Evolutionary conservation across 2,888 invertebrate genomes (phyloP).

Genomic region (Troides helena): DNA sequence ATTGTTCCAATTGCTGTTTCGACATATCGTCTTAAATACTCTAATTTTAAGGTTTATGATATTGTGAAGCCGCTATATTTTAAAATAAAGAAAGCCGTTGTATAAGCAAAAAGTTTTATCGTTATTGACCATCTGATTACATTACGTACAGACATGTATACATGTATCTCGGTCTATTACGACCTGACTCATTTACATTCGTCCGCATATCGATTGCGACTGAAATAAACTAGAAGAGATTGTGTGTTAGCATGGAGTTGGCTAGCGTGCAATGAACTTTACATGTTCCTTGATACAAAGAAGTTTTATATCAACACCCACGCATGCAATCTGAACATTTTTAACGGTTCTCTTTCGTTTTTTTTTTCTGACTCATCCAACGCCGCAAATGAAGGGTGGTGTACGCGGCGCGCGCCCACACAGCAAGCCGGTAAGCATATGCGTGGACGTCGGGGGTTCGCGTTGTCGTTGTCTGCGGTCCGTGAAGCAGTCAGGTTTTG

Average conservation of each 20-base stretch:
- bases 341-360: constrained; percentile 62
- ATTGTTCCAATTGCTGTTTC: constrained; percentile 77
- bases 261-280: constrained; percentile 64
- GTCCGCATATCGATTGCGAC: constrained; percentile 72
- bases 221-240: constrained; percentile 77
- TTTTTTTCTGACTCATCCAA: constrained; percentile 73
- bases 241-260: constrained; percentile 72
- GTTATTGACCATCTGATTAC: constrained; percentile 72
- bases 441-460: constrained; percentile 34
- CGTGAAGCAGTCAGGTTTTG: constrained; percentile 25
- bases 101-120: constrained; percentile 77
- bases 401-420: constrained; percentile 56
- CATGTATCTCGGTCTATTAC: constrained; percentile 56
- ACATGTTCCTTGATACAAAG: constrained; percentile 43
- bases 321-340: constrained; percentile 44
- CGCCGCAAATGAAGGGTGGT: constrained; percentile 67
- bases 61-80: constrained; percentile 80
- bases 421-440: constrained; percentile 61
- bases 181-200: constrained; percentile 62
- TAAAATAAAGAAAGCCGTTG: constrained; percentile 80
- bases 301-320: constrained; percentile 40
- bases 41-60: constrained; percentile 73
- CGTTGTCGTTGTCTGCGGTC: constrained; percentile 26
- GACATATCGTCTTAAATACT: constrained; percentile 76
- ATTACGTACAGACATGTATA: constrained; percentile 41